Evolutionary conservation across 2,113 vertebrate genomes (phyloP).

Genomic region (Indicator maculatus): DNA sequence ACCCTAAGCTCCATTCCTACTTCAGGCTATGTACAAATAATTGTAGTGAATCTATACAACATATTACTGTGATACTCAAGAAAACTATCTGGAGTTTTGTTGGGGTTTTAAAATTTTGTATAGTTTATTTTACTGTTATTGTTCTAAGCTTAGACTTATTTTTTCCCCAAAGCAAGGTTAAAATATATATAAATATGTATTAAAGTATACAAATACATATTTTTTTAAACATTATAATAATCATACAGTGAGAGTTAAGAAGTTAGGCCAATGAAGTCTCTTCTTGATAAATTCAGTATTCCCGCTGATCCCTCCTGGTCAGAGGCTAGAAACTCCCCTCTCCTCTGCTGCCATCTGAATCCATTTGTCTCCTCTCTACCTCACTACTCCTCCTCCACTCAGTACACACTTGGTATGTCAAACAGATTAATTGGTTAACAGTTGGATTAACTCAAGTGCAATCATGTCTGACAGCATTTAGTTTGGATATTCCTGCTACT

Average conservation of each 20-base stretch:
- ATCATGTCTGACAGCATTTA: not conserved
- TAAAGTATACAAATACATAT: not conserved
- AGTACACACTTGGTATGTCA: accelerated
- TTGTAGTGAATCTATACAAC: not conserved
- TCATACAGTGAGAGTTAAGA: not conserved
- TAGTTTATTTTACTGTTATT: not conserved
- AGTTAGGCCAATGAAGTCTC: not conserved
- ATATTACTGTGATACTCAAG: not conserved
- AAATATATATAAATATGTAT: not conserved
- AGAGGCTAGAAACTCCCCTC: not conserved
- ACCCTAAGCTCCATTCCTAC: not conserved
- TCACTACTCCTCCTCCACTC: not conserved
- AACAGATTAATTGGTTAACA: not conserved
- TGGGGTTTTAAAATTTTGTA: not conserved
- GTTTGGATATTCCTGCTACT: not conserved
- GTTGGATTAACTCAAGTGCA: conserved; percentile 1
- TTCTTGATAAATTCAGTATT: not conserved
- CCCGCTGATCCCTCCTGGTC: not conserved
- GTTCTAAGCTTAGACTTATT: not conserved
- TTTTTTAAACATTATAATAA: not conserved
- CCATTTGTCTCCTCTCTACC: not conserved
- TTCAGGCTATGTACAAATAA: not conserved
- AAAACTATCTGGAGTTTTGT: not conserved
- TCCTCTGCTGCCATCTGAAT: not conserved
- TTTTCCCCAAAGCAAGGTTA: not conserved